Conservation (phyloP, 2,797 vertebrate genomes). For the Saxicola maurus region DNA sequence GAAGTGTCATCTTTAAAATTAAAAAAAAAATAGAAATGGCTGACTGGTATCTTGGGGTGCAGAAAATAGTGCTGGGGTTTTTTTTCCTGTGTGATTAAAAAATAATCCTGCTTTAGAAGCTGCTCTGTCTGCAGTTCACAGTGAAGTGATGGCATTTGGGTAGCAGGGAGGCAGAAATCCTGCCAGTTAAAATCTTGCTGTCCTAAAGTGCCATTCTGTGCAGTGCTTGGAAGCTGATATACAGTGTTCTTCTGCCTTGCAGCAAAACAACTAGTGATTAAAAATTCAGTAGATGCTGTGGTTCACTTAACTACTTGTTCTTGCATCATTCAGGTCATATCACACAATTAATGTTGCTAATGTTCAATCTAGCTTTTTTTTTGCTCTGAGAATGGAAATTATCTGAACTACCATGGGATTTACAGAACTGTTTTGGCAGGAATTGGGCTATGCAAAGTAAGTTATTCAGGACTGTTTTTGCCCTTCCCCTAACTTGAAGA, state of each 20-base stretch:
- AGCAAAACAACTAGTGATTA: slow-evolving; percentile 48
- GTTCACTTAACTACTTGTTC: slow-evolving; percentile 33
- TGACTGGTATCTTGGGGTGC: not conserved
- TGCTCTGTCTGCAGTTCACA: not conserved
- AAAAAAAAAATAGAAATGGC: not conserved
- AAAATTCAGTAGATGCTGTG: slow-evolving; percentile 58
- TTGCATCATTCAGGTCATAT: slow-evolving; percentile 54
- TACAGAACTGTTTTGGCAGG: slow-evolving; percentile 36
- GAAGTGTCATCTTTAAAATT: not conserved
- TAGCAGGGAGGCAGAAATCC: slow-evolving; percentile 36
- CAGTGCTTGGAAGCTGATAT: slow-evolving; percentile 24
- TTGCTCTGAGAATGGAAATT: not conserved
- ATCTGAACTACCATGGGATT: slow-evolving; percentile 31
- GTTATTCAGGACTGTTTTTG: slow-evolving; percentile 24
- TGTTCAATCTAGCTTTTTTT: slow-evolving; percentile 4
- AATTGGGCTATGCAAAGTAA: slow-evolving; percentile 3
- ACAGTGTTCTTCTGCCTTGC: slow-evolving; percentile 22
- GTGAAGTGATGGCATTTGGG: slow-evolving; percentile 35
- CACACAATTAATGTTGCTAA: slow-evolving; percentile 53
- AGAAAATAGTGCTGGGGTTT: not conserved
- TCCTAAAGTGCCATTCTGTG: not conserved
- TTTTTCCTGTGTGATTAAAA: not conserved
- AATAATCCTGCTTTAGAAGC: slow-evolving; percentile 3
- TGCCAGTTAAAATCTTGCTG: slow-evolving; percentile 36
- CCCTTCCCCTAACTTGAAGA: slow-evolving; percentile 10